These are phyloP conservation scores for Beris morrisii DNA, from an alignment of 2,888 invertebrate species.

Conservation along the genomic window DNA sequence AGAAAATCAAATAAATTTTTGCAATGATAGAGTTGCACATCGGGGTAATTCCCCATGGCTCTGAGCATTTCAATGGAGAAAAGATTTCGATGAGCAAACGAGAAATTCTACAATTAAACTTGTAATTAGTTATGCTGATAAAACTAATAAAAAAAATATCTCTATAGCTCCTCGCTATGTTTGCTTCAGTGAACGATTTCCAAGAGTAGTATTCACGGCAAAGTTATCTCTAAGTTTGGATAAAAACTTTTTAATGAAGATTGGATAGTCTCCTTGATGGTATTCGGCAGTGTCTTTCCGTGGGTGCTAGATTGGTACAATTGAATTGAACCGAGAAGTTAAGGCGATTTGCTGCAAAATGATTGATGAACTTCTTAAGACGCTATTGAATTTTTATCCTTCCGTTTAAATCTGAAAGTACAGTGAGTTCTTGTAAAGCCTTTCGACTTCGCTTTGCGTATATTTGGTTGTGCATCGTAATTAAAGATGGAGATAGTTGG, in stretches of 20 bases:
- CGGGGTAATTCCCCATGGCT: no score
- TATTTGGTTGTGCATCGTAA: no score
- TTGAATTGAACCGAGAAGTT: no score
- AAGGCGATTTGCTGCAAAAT: no score
- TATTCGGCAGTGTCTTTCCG: not conserved
- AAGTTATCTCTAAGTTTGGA: slow-evolving; percentile 20
- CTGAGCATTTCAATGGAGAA: not conserved
- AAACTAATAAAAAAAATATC: not conserved
- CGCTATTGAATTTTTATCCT: no score
- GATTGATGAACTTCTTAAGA: no score
- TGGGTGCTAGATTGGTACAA: not conserved
- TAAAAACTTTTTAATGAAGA: slow-evolving; percentile 27
- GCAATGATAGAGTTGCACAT: no score
- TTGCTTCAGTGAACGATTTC: slow-evolving; percentile 13
- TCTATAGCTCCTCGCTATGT: not conserved
- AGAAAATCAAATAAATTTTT: no score
- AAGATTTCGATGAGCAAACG: not conserved
- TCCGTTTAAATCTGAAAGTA: no score
- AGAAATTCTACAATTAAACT: slow-evolving; percentile 22
- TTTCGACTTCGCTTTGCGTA: no score
- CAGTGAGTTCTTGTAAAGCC: no score
- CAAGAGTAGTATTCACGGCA: slow-evolving; percentile 13
- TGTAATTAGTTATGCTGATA: slow-evolving; percentile 20
- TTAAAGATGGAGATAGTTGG: no score
- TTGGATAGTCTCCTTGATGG: slow-evolving; percentile 5